Percentiles rank a stretch among this genome's conserved stretches.
Conservation (phyloP, 2,113 vertebrate species). For the Columba livia region DNA sequence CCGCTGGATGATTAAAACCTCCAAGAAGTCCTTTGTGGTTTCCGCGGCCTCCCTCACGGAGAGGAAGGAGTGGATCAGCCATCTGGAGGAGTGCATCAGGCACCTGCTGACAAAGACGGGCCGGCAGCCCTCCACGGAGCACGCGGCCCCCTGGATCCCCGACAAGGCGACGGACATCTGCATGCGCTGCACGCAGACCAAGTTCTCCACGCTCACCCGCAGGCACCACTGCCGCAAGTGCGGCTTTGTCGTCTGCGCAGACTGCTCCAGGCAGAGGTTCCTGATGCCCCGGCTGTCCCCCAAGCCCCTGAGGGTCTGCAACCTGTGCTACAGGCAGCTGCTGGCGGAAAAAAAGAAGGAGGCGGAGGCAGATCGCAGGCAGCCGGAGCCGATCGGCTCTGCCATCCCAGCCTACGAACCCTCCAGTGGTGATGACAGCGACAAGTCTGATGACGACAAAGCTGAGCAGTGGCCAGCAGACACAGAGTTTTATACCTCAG, state of each 20-base stretch:
- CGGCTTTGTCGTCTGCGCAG: slow-evolving; percentile 85
- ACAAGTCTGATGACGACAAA: slow-evolving; percentile 71
- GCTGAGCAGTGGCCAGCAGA: slow-evolving; percentile 70
- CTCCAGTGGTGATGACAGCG: slow-evolving; percentile 78
- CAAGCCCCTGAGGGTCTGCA: slow-evolving; percentile 84
- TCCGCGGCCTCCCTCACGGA: slow-evolving; percentile 81
- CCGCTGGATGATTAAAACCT: slow-evolving; percentile 91
- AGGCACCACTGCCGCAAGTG: slow-evolving; percentile 92
- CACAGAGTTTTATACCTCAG: slow-evolving; percentile 71
- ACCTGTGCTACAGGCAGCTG: slow-evolving; percentile 76
- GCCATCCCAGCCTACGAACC: background rate
- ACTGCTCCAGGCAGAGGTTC: slow-evolving; percentile 83
- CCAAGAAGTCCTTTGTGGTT: slow-evolving; percentile 91
- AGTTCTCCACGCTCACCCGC: slow-evolving; percentile 81
- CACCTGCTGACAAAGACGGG: slow-evolving; percentile 65
- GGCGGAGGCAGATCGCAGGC: background rate
- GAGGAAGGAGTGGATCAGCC: slow-evolving; percentile 88
- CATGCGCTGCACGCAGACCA: slow-evolving; percentile 87
- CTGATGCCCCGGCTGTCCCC: slow-evolving; percentile 81
- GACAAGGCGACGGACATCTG: slow-evolving; percentile 86
- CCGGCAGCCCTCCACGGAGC: slow-evolving; percentile 47
- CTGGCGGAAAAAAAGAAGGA: slow-evolving; percentile 51
- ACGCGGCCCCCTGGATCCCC: slow-evolving; percentile 86
- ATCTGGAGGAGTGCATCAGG: slow-evolving; percentile 82
- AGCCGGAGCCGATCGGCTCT: background rate